phyloP scores from a whole-genome alignment of 2,888 invertebrate species.

The Pyrrhia umbra region DNA sequence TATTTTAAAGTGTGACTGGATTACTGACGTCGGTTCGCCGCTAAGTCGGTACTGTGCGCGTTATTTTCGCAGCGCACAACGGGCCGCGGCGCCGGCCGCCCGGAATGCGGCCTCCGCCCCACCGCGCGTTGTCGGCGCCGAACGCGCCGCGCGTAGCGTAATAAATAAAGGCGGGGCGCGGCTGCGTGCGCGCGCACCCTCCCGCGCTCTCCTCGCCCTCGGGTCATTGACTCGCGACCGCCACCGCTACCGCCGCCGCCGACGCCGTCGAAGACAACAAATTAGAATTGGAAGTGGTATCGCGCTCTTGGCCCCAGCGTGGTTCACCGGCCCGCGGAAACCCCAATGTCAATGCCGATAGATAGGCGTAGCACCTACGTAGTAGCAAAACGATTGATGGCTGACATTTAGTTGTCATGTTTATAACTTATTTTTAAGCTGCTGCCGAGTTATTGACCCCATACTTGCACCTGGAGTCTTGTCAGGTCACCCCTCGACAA shows the following conservation, averaged over 20 bases:
- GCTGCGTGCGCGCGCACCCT: constrained; percentile 89
- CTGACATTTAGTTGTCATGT: constrained; percentile 24
- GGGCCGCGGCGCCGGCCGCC: constrained; percentile 78
- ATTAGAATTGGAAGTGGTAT: constrained; percentile 76
- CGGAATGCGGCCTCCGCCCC: constrained; percentile 88
- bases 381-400: constrained; percentile 23
- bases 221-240: constrained; percentile 87
- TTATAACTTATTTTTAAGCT: constrained; percentile 61
- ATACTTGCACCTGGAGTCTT: constrained; percentile 70
- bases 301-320: constrained; percentile 79
- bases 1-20: constrained; percentile 86
- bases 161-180: constrained; percentile 90
- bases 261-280: constrained; percentile 81
- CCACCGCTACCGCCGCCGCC: constrained; percentile 67
- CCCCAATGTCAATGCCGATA: constrained; percentile 87
- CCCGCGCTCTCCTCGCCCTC: constrained; percentile 85
- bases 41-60: constrained; percentile 75
- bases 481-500: constrained; percentile 57
- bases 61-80: constrained; percentile 84
- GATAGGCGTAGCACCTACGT: constrained; percentile 63
- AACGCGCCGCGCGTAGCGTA: constrained; percentile 88
- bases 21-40: constrained; percentile 73
- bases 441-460: constrained; percentile 75
- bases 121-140: constrained; percentile 82
- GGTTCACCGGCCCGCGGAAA: constrained; percentile 65